Percentiles rank a stretch among this genome's conserved stretches.
phyloP scores from a whole-genome alignment of 2,113 vertebrate genomes.

The Kryptolebias marmoratus region DNA sequence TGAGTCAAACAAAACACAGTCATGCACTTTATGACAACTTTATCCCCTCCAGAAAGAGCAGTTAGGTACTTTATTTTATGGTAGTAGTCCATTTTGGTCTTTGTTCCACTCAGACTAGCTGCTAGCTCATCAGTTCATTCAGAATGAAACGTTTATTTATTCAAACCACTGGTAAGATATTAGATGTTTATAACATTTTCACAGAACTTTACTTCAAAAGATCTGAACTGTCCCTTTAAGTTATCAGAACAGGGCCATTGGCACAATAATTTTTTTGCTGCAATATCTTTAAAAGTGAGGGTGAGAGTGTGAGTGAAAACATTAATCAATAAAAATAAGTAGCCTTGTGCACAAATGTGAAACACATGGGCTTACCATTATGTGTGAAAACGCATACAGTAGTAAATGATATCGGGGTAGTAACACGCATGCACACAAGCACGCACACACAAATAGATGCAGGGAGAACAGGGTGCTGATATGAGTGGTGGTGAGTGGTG shows the following conservation, averaged over 20 bases:
- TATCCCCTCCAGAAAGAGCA: slow-evolving; percentile 38
- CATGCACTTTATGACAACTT: slow-evolving; percentile 4
- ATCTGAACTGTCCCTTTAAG: not conserved
- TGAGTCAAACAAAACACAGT: slow-evolving; percentile 40
- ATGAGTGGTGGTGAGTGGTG: slow-evolving; percentile 66
- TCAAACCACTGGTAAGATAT: too few relatives aligned
- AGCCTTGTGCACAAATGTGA: slow-evolving; percentile 45
- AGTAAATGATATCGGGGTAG: slow-evolving; percentile 36
- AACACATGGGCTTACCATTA: slow-evolving; percentile 47
- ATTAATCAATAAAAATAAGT: slow-evolving; percentile 63
- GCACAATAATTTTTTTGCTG: not conserved
- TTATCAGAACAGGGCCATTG: slow-evolving; percentile 17
- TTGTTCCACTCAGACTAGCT: too few relatives aligned
- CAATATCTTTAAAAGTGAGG: slow-evolving; percentile 8
- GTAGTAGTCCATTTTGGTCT: not conserved
- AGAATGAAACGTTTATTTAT: too few relatives aligned
- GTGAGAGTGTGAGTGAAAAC: slow-evolving; percentile 56
- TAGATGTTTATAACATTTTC: too few relatives aligned
- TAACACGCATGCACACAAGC: slow-evolving; percentile 30
- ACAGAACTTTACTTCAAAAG: not conserved
- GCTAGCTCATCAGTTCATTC: too few relatives aligned
- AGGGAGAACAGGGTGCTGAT: slow-evolving; percentile 61
- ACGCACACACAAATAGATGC: slow-evolving; percentile 25
- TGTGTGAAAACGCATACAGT: slow-evolving; percentile 38
- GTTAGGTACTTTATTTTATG: slow-evolving; percentile 50